Base-by-base conservation (phyloP, 2,797 vertebrate genomes). In the Tiaroga cobitis region DNA sequence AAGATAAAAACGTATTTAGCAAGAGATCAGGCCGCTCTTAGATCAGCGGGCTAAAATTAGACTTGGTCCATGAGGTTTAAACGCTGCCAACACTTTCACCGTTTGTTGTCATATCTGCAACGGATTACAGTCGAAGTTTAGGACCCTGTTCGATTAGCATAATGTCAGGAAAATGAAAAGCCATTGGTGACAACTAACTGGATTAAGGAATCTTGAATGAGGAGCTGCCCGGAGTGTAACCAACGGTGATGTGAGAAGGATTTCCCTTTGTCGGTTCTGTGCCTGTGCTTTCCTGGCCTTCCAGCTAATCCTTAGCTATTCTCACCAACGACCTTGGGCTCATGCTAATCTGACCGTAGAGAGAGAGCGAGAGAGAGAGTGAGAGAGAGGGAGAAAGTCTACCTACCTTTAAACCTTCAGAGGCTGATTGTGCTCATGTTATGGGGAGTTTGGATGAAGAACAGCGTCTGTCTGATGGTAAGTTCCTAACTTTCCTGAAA, bases 261-360 rank as follows among this genome's bases (percentile, higher is more conserved):
- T 93, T 93, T 92, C 88, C 89, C 90, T 91, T 91, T 70, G 90
- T 92, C 90, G 89, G 89, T 86, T 90, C 88, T 51, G 65, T 87
- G 80, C 81, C 85, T 87, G 85, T 87, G 46, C 65, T 79, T 69
- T 59, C 34, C 78, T 89, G 85, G 90, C 86, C 79, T 84, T 88
- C 79, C 65, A 10, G 85, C 88, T 94, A 94, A 94, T 94, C 94
- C 92, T 87, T 90, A 83, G 69, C 89, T 91, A 83, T 92, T 94
- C 93, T 93, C 89, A 92, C 91, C 51, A 15, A 80, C 81, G 77
- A 85, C 91, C 83, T 82, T 91, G 84, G 90, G 81, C 86, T 81
- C 79, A 82, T 43, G 29, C 72, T 94, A 94, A 94, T 94, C 92
- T 93, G 91, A 70, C 39, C 59, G n/a, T 69, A 46, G 76, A 81